phyloP scores from a whole-genome alignment of 2,113 vertebrate genomes.

The Egretta garzetta region DNA sequence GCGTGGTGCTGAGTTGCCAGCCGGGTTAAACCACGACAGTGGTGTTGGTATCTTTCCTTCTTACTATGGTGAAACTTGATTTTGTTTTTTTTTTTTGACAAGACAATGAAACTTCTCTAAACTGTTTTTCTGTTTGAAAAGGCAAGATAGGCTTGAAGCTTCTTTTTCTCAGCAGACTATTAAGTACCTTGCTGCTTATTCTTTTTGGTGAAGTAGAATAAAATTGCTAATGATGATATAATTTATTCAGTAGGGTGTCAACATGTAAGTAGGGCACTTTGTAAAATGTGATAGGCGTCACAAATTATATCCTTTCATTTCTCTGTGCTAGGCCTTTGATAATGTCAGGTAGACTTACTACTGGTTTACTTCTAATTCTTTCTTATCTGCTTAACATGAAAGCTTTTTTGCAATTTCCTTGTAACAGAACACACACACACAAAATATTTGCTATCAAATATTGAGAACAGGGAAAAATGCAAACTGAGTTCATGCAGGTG shows the following conservation, averaged over 20 bases:
- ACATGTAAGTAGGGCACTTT: background rate
- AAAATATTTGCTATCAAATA: background rate
- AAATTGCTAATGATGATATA: background rate
- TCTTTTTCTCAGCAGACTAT: background rate
- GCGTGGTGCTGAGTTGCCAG: too few relatives aligned
- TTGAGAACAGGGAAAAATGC: background rate
- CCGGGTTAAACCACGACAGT: too few relatives aligned
- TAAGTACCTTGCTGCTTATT: background rate
- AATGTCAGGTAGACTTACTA: background rate
- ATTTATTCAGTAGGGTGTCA: background rate
- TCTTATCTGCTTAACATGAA: background rate
- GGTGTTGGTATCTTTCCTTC: background rate
- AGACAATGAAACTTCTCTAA: background rate
- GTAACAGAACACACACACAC: background rate
- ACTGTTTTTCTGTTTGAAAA: background rate
- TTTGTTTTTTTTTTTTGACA: background rate
- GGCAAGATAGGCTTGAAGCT: background rate
- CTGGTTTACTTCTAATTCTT: background rate
- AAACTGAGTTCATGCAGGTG: background rate
- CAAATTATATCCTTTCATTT: background rate
- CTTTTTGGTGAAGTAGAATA: background rate
- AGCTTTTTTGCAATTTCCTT: background rate
- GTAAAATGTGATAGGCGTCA: background rate
- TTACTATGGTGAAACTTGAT: background rate
- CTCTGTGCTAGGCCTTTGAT: background rate